Percentiles rank a stretch among this genome's conserved stretches.
Conservation (phyloP, 2,113 vertebrate genomes). For the Neotoma lepida region DNA sequence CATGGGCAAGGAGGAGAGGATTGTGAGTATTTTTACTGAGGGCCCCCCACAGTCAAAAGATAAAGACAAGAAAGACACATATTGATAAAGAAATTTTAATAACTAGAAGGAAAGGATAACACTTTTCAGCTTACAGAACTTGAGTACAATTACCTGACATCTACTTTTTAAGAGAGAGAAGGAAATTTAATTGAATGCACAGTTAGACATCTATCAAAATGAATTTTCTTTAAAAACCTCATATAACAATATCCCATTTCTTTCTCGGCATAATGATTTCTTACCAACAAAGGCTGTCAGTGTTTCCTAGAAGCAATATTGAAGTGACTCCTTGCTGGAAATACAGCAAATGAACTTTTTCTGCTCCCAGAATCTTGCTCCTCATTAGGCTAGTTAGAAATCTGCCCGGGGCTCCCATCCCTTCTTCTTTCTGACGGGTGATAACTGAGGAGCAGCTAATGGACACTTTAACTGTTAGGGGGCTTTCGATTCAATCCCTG, state of each 20-base stretch:
- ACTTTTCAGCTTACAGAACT: constrained; percentile 58
- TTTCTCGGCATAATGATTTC: constrained; percentile 81
- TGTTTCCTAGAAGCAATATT: constrained; percentile 81
- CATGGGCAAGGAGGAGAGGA: background rate
- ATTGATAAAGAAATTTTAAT: constrained; percentile 69
- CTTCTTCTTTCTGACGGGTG: constrained; percentile 67
- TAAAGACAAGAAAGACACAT: constrained; percentile 61
- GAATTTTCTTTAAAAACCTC: constrained; percentile 75
- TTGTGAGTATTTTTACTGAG: constrained; percentile 46
- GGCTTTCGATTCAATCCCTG: constrained; percentile 57
- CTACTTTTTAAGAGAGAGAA: constrained; percentile 69
- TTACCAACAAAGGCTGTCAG: constrained; percentile 78
- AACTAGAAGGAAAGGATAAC: constrained; percentile 65
- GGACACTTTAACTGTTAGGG: constrained; percentile 73
- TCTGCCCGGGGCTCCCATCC: constrained; percentile 51
- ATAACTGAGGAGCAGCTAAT: constrained; percentile 69
- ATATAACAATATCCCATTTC: constrained; percentile 72
- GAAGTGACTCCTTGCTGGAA: constrained; percentile 79
- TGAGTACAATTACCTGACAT: constrained; percentile 69
- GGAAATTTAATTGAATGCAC: constrained; percentile 78
- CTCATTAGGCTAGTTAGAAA: constrained; percentile 77
- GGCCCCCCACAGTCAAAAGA: constrained; percentile 58
- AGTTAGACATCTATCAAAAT: constrained; percentile 74
- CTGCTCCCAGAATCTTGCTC: constrained; percentile 58
- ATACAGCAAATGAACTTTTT: constrained; percentile 78